Percentiles rank a stretch among this genome's conserved stretches.
Evolutionary conservation across 2,113 vertebrate species (phyloP).

Genomic region (Heteronetta atricapilla): DNA sequence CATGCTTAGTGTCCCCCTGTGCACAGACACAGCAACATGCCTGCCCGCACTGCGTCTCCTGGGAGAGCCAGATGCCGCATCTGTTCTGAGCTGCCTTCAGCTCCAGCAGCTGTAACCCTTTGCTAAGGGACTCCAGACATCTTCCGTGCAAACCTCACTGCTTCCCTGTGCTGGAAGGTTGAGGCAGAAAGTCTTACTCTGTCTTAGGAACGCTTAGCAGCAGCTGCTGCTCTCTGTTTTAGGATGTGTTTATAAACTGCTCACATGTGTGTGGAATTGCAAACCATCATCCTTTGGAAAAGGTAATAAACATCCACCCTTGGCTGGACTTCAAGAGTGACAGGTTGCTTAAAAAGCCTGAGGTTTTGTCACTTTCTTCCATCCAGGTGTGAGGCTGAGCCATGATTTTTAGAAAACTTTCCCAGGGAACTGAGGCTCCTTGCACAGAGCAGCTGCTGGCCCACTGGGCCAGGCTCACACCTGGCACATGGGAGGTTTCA

Average conservation of each 20-base stretch:
- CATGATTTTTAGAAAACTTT: background rate
- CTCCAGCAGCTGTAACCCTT: background rate
- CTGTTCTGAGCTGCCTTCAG: background rate
- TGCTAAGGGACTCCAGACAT: background rate
- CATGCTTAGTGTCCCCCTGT: background rate
- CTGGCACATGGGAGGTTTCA: background rate
- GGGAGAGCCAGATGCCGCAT: background rate
- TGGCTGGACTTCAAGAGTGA: background rate
- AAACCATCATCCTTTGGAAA: background rate
- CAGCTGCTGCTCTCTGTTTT: background rate
- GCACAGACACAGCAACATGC: no score
- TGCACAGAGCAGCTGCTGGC: background rate
- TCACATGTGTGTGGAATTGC: background rate
- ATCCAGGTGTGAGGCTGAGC: background rate
- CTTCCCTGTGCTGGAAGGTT: background rate
- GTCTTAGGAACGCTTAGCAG: background rate
- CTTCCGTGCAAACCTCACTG: background rate
- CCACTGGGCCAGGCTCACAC: background rate
- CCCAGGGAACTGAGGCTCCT: background rate
- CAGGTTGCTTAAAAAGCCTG: background rate
- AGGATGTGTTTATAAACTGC: background rate
- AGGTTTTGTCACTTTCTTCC: background rate
- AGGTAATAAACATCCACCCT: background rate
- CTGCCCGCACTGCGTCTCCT: background rate
- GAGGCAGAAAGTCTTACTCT: background rate